Conservation (phyloP, 2,113 vertebrate species). For the Dicerorhinus sumatrensis region DNA sequence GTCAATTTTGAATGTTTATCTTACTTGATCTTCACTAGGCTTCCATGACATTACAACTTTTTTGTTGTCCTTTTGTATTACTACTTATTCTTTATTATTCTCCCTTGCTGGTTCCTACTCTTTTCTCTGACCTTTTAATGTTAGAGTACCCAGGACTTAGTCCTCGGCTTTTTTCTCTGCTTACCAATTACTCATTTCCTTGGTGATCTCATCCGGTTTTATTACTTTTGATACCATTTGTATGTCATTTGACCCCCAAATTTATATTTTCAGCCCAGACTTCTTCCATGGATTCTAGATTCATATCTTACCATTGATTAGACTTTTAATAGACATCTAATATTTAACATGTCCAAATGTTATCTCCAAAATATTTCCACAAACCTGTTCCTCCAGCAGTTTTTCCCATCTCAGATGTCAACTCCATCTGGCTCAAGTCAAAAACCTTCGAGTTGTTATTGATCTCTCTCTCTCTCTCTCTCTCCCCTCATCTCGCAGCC, state of each 20-base stretch:
- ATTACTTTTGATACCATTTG: not conserved
- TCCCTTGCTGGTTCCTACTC: not conserved
- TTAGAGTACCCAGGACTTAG: not conserved
- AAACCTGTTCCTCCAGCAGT: not conserved
- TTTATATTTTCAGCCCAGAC: not conserved
- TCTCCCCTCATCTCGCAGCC: not conserved
- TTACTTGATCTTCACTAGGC: not conserved
- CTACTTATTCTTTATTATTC: not conserved
- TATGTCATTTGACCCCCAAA: not conserved
- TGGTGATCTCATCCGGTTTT: not conserved
- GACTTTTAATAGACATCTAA: slow-evolving; percentile 8
- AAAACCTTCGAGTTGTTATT: not conserved
- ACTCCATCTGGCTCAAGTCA: not conserved
- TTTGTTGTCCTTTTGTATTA: not conserved
- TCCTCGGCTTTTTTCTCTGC: not conserved
- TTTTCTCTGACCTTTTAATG: not conserved
- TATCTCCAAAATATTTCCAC: not conserved
- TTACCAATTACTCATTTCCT: not conserved
- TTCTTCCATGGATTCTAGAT: slow-evolving; percentile 1
- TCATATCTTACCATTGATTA: not conserved
- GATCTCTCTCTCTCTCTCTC: not conserved
- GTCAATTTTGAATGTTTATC: not conserved
- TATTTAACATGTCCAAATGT: not conserved
- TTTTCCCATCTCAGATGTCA: not conserved
- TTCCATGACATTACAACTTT: not conserved